phyloP scores from a whole-genome alignment of 2,888 invertebrate genomes.

The Synergus itoensis region DNA sequence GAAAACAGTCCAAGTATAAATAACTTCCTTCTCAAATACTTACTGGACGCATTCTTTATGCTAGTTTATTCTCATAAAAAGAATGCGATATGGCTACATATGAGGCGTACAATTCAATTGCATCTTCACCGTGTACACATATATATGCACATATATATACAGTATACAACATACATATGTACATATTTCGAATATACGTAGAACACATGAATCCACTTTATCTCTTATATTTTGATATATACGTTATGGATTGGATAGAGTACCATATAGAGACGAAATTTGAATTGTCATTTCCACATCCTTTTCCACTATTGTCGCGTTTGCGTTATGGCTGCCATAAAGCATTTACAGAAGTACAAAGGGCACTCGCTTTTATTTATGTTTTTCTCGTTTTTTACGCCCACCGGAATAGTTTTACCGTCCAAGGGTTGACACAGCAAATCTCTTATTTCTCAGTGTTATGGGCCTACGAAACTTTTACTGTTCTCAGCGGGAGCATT shows the following conservation, averaged over 20 bases:
- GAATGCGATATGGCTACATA: conserved; percentile 2
- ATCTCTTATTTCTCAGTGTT: conserved; percentile 10
- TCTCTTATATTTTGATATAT: conserved; percentile 21
- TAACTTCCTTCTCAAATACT: not conserved
- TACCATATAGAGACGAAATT: conserved; percentile 10
- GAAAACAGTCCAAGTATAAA: no score
- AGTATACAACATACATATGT: not conserved
- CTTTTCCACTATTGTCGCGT: not conserved
- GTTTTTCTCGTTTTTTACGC: not conserved
- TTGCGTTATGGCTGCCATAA: not conserved
- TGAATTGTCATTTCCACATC: conserved; percentile 31
- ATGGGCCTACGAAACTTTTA: not conserved
- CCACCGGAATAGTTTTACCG: conserved; percentile 1
- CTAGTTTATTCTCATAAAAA: not conserved
- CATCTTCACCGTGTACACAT: not conserved
- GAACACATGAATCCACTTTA: conserved; percentile 9
- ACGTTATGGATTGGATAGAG: conserved; percentile 12
- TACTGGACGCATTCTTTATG: conserved; percentile 9
- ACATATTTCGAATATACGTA: not conserved
- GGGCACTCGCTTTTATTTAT: not conserved
- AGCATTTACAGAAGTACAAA: not conserved
- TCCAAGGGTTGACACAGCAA: not conserved
- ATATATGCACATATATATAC: no score
- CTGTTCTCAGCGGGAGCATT: not conserved
- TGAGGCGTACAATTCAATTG: conserved; percentile 19